phyloP scores from a whole-genome alignment of 1,140 invertebrate genomes.

The Temnothorax longispinosus region DNA sequence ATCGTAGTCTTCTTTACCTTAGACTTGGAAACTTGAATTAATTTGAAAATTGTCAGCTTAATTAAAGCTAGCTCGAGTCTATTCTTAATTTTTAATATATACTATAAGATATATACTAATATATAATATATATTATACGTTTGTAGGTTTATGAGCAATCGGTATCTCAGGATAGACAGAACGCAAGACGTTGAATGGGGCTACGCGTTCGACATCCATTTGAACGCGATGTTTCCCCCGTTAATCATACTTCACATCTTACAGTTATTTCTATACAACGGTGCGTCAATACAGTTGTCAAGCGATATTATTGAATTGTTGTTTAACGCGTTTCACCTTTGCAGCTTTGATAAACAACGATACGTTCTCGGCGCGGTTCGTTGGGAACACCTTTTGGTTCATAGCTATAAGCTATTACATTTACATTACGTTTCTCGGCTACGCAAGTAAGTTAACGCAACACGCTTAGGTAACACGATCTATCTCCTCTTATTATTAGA shows the following conservation, averaged over 20 bases:
- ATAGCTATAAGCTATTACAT: constrained; percentile 96
- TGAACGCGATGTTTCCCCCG: constrained; percentile 99
- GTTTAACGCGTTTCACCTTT: constrained; percentile 77
- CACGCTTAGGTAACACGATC: neutral
- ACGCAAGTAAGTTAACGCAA: constrained; percentile 92
- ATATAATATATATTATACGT: neutral
- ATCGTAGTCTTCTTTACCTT: neutral
- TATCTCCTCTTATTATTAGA: neutral
- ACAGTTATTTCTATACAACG: constrained; percentile 95
- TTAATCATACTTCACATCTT: constrained; percentile 97
- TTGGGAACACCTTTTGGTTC: constrained; percentile 98
- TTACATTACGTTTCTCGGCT: constrained; percentile 99
- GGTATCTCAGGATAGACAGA: constrained; percentile 92
- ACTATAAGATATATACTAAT: too few relatives aligned
- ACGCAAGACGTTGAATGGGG: constrained; percentile 98
- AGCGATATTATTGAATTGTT: neutral
- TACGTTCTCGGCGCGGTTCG: constrained; percentile 91
- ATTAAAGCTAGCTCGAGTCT: neutral
- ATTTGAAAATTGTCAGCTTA: neutral
- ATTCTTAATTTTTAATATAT: neutral
- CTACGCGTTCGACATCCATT: constrained; percentile 99
- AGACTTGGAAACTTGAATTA: neutral
- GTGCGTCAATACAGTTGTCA: constrained; percentile 82
- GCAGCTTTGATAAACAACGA: constrained; percentile 92
- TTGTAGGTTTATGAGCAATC: constrained; percentile 94